Evolutionary conservation across 2,888 invertebrate species (phyloP).

Genomic region (Volucella inflata): DNA sequence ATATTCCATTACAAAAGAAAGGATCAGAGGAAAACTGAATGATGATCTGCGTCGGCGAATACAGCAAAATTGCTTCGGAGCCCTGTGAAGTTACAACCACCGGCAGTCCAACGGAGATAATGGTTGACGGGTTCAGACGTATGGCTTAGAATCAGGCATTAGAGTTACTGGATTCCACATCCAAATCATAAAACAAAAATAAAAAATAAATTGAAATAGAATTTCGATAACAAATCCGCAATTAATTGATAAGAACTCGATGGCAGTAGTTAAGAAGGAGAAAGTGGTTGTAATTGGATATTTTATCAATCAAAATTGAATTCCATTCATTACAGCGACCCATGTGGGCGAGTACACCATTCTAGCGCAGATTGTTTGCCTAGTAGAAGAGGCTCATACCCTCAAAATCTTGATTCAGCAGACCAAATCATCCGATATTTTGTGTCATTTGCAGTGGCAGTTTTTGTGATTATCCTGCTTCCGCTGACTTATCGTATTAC

Average conservation of each 20-base stretch:
- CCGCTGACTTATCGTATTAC: conserved; percentile 85
- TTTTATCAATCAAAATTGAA: conserved; percentile 97
- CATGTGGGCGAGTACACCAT: conserved; percentile 98
- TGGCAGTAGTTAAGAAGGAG: conserved; percentile 96
- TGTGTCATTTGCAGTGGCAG: conserved; percentile 95
- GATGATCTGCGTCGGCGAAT: too few species aligned
- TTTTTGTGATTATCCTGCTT: conserved; percentile 91
- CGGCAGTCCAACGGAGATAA: too few species aligned
- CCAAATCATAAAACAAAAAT: too few species aligned
- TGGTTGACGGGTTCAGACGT: too few species aligned
- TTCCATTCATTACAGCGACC: conserved; percentile 94
- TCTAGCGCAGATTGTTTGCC: conserved; percentile 96
- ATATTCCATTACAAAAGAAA: too few species aligned
- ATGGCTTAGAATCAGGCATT: too few species aligned
- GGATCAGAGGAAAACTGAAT: too few species aligned
- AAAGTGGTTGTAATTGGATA: conserved; percentile 97
- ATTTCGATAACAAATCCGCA: too few species aligned
- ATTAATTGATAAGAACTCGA: conserved; percentile 98
- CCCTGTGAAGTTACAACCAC: too few species aligned
- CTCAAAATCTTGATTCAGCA: conserved; percentile 99
- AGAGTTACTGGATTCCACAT: too few species aligned
- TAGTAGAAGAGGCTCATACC: conserved; percentile 99
- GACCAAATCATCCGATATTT: conserved; percentile 99
- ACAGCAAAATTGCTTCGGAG: too few species aligned
- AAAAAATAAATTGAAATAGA: too few species aligned